A percentile compares a stretch with the other conserved stretches of the same genome.
Conservation (phyloP, 2,797 vertebrate genomes). For the Eospalax fontanierii region DNA sequence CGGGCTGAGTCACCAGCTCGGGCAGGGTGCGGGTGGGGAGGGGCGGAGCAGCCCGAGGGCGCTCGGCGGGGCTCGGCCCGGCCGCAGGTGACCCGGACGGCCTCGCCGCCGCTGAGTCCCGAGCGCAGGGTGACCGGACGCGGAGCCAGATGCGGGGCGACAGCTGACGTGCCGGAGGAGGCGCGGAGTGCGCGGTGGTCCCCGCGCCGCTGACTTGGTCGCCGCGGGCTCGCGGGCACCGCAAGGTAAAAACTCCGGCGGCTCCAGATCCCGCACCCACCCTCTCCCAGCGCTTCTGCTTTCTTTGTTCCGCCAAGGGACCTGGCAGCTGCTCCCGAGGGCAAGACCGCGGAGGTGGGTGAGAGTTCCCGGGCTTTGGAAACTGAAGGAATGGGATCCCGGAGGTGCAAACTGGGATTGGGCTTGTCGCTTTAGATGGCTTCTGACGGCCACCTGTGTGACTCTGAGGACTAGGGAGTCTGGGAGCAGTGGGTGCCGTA, state of each 20-base stretch:
- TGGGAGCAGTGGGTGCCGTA: background rate
- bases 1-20: constrained; percentile 89
- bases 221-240: background rate
- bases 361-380: constrained; percentile 43
- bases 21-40: constrained; percentile 84
- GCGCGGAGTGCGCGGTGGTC: constrained; percentile 73
- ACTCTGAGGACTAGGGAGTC: constrained; percentile 31
- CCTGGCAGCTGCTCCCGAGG: constrained; percentile 45
- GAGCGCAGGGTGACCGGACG: constrained; percentile 72
- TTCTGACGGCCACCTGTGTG: constrained; percentile 68
- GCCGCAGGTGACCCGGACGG: constrained; percentile 82
- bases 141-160: constrained; percentile 71
- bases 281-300: constrained; percentile 29
- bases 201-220: background rate
- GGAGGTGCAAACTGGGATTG: background rate
- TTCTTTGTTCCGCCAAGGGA: constrained; percentile 81
- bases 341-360: constrained; percentile 37
- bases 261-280: constrained; percentile 28
- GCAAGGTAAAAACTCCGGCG: constrained; percentile 67
- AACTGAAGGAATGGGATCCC: background rate
- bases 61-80: background rate
- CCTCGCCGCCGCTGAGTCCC: constrained; percentile 38
- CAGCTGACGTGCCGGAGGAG: constrained; percentile 72
- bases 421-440: constrained; percentile 4
- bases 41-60: constrained; percentile 82